phyloP scores from a whole-genome alignment of 2,113 vertebrate species.

The Chroicocephalus ridibundus region DNA sequence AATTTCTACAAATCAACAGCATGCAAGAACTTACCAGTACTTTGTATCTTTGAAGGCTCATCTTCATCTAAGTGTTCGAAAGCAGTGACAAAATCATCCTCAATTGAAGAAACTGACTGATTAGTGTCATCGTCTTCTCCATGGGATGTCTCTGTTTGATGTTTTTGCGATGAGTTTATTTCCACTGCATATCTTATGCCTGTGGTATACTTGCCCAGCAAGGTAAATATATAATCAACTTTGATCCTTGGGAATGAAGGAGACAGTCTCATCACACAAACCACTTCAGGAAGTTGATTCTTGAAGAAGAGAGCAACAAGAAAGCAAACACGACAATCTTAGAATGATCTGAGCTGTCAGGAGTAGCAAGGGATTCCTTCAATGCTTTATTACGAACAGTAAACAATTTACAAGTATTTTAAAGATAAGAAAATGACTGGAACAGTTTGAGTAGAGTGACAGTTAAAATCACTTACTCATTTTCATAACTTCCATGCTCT shows the following conservation, averaged over 20 bases:
- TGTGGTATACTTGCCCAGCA: slow-evolving; percentile 87
- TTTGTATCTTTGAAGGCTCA: slow-evolving; percentile 71
- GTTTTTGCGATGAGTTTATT: slow-evolving; percentile 74
- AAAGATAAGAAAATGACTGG: background rate
- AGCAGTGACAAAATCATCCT: slow-evolving; percentile 98
- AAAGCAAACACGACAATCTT: slow-evolving; percentile 5
- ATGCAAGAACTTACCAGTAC: slow-evolving; percentile 71
- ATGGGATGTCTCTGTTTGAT: slow-evolving; percentile 67
- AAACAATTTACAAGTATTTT: background rate
- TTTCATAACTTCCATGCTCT: background rate
- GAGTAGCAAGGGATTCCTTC: background rate
- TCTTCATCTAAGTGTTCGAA: slow-evolving; percentile 96
- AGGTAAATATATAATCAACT: slow-evolving; percentile 78
- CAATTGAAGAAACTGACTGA: slow-evolving; percentile 96
- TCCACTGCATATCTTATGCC: slow-evolving; percentile 86
- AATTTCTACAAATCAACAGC: background rate
- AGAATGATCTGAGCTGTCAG: background rate
- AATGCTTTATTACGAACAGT: background rate
- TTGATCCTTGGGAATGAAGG: slow-evolving; percentile 77
- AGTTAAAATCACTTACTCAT: background rate
- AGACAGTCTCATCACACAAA: slow-evolving; percentile 87
- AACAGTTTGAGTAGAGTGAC: background rate
- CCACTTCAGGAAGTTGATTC: slow-evolving; percentile 75
- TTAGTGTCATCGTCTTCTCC: slow-evolving; percentile 95
- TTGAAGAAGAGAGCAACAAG: slow-evolving; percentile 45